Evolutionary conservation across 2,888 invertebrate genomes (phyloP).

Genomic region (Sphecodes monilicornis): DNA sequence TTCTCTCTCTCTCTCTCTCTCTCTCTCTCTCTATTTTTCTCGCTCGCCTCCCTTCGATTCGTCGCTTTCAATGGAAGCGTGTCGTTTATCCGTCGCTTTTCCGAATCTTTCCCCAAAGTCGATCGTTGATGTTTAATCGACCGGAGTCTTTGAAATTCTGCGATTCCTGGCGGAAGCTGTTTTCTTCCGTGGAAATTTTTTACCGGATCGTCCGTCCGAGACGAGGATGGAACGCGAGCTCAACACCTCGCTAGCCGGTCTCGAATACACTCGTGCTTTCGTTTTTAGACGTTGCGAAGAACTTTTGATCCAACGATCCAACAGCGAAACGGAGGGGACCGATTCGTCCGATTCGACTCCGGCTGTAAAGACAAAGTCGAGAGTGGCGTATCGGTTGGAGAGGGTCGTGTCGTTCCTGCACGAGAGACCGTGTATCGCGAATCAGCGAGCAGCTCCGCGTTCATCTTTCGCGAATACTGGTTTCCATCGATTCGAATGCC

Average conservation of each 20-base stretch:
- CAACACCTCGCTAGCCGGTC: too few species aligned
- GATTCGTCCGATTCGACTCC: not conserved
- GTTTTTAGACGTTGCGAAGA: too few species aligned
- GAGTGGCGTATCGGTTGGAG: not conserved
- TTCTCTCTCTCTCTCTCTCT: not conserved
- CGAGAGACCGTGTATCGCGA: not conserved
- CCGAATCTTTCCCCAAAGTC: not conserved
- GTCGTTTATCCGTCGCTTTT: not conserved
- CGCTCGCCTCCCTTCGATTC: not conserved
- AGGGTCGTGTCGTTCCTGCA: not conserved
- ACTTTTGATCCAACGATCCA: not conserved
- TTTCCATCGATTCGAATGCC: not conserved
- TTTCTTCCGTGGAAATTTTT: not conserved
- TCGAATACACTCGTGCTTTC: too few species aligned
- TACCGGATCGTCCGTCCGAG: not conserved
- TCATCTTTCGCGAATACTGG: not conserved
- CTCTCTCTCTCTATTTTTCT: not conserved
- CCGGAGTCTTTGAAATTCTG: not conserved
- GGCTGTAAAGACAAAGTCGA: not conserved
- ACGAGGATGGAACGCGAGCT: not conserved
- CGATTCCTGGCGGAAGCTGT: not conserved
- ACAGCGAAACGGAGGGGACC: not conserved
- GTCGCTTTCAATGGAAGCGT: not conserved
- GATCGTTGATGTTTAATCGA: not conserved
- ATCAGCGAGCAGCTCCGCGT: not conserved